Conservation (phyloP, 92 coral and sea anemone genomes). For the Zoanthus sansibaricus region DNA sequence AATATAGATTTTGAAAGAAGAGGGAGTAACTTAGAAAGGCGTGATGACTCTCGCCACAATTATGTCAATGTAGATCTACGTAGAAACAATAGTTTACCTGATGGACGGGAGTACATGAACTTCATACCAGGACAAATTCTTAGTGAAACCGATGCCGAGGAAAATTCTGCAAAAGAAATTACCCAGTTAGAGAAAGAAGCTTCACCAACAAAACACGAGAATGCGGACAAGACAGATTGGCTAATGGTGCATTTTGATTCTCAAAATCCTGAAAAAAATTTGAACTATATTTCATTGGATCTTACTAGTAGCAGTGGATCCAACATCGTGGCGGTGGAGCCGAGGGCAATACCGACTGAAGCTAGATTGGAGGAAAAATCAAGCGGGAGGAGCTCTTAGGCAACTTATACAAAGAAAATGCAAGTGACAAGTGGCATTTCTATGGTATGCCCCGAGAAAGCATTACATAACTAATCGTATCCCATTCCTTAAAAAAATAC, state of each 20-base stretch:
- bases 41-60: constrained; percentile 42
- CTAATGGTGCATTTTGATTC: background rate
- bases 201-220: background rate
- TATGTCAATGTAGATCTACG: constrained; percentile 72
- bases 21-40: constrained; percentile 27
- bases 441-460: no score
- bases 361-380: constrained; percentile 68
- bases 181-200: background rate
- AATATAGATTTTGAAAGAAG: constrained; percentile 58
- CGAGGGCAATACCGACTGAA: constrained; percentile 23
- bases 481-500: no score
- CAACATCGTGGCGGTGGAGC: background rate
- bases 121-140: constrained; percentile 52
- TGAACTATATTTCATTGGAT: constrained; percentile 41
- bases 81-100: constrained; percentile 54
- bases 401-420: no score
- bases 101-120: constrained; percentile 73
- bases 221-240: constrained; percentile 8
- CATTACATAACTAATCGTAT: no score
- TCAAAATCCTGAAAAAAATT: background rate
- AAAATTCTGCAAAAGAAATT: background rate
- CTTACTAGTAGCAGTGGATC: background rate
- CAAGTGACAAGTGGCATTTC: no score
- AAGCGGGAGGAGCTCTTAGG: constrained; percentile 54
- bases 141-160: background rate